Conservation (phyloP, 2,113 vertebrate species). For the Seriola dumerili region DNA sequence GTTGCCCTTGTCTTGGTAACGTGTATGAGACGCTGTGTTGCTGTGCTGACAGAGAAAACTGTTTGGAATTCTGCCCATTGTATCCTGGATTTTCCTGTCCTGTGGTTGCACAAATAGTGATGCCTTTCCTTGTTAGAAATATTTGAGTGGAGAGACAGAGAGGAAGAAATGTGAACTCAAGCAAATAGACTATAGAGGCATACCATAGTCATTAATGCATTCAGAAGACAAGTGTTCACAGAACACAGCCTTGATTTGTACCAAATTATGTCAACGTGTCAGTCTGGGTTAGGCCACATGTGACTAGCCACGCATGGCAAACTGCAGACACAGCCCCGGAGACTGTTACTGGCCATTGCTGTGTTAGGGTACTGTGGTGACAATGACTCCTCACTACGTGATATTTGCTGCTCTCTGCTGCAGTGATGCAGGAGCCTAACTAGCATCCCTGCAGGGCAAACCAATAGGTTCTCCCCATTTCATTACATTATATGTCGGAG, state of each 20-base stretch:
- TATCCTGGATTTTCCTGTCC: constrained; percentile 43
- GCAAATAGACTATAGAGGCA: constrained; percentile 58
- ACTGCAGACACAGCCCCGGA: constrained; percentile 67
- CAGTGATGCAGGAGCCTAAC: constrained; percentile 20
- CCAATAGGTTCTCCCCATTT: not conserved
- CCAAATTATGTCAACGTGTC: constrained; percentile 81
- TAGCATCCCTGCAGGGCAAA: constrained; percentile 34
- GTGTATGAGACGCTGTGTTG: constrained; percentile 15
- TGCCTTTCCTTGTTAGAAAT: constrained; percentile 35
- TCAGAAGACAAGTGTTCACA: constrained; percentile 59
- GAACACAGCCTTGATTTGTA: constrained; percentile 69
- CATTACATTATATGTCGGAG: not conserved
- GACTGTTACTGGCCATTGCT: constrained; percentile 50
- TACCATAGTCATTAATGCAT: constrained; percentile 58
- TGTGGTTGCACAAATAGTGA: constrained; percentile 30
- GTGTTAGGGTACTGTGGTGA: constrained; percentile 40
- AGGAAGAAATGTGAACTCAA: constrained; percentile 38
- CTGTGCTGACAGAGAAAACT: constrained; percentile 31
- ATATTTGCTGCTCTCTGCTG: constrained; percentile 36
- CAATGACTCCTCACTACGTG: constrained; percentile 32
- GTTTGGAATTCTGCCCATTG: constrained; percentile 29
- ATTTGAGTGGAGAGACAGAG: constrained; percentile 16
- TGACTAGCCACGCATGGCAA: constrained; percentile 73
- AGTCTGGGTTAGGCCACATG: constrained; percentile 72
- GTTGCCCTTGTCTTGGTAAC: constrained; percentile 43